A percentile compares a stretch with the other conserved stretches of the same genome.
Conservation (phyloP, 2,797 vertebrate species). For the Clarias platycephalus region DNA sequence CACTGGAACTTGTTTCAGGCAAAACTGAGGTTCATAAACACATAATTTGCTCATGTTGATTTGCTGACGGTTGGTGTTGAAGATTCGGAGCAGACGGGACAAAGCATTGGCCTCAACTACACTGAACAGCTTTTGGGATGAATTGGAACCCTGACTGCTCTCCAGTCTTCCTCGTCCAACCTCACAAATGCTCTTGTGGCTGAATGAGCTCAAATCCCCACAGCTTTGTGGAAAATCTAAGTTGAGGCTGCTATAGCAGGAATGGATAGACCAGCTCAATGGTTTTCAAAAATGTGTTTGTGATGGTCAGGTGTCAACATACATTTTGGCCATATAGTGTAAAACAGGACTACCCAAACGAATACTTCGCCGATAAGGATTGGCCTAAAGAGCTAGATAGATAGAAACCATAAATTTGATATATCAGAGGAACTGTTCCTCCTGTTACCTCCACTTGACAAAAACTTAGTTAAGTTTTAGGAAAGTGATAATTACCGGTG, state of each 20-base stretch:
- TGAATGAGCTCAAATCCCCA: not conserved
- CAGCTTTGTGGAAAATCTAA: not conserved
- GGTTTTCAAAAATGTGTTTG: not conserved
- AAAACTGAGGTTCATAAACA: not conserved
- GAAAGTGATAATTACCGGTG: conserved; percentile 71
- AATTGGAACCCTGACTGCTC: not conserved
- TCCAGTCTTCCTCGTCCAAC: not conserved
- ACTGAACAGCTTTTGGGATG: not conserved
- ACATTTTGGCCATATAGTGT: not conserved
- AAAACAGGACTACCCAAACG: not conserved
- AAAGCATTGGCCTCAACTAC: not conserved
- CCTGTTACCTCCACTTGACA: not conserved
- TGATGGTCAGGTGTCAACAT: not conserved
- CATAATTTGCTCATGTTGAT: not conserved
- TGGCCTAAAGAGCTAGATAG: not conserved
- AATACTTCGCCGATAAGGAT: not conserved
- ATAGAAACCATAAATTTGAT: not conserved
- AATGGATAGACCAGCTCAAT: not conserved
- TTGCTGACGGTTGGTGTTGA: not conserved
- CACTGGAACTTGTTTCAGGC: not conserved
- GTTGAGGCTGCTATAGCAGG: not conserved
- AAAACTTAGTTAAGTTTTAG: not conserved
- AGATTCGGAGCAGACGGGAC: not conserved
- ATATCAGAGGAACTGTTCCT: not conserved
- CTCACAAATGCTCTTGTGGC: not conserved